Base-by-base conservation (phyloP, 2,113 vertebrate species). In the Chroicocephalus ridibundus region DNA sequence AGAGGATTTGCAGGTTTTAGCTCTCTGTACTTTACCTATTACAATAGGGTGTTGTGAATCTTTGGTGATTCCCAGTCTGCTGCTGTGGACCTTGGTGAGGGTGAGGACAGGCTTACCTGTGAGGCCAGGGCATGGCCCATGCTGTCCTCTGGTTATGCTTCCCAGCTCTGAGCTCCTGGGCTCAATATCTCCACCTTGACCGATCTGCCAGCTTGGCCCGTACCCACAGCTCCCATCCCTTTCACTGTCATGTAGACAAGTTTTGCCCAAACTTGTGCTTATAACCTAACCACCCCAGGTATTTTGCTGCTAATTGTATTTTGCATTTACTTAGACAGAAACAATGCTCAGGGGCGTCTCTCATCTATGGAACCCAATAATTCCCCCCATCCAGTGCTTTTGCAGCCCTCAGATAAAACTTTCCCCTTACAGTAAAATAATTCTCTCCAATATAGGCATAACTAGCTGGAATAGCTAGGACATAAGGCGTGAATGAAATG, bases 191-290 rank as follows among this genome's bases (percentile, higher is more conserved):
- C 71, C 27, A 55, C 10, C 38, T 92, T 34, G 6, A 21, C 13
- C 24, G 34, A 11, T 8, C 12, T 85, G 29, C 9, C 61, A 72
- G 22, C 24, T n/a, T 76, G 29, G 42, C 13, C 49, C 3, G 0
- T 16, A 34, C 3, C 8, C 32, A 64, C 4, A 49, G 5, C 8
- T 6, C 6, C 20, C 3, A 0, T 0, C 17, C 8, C 17, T 74
- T 74, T 69, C 2, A 1, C 38, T 78, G 36, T 42, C 34, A 36
- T 2, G 4, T 10, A 36, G 26, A 21, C 5, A 88, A 40, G 3
- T 78, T 87, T 93, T 90, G 34, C 38, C 22, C 21, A 49, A 85
- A 15, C 15, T 69, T 72, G 15, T 44, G 11, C 20, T 92, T 57
- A 52, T 44, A 82, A 79, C 12, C 9, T 68, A 38, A 29, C 13